Evolutionary conservation across 2,797 vertebrate species (phyloP).

Genomic region (Heterohyrax brucei): DNA sequence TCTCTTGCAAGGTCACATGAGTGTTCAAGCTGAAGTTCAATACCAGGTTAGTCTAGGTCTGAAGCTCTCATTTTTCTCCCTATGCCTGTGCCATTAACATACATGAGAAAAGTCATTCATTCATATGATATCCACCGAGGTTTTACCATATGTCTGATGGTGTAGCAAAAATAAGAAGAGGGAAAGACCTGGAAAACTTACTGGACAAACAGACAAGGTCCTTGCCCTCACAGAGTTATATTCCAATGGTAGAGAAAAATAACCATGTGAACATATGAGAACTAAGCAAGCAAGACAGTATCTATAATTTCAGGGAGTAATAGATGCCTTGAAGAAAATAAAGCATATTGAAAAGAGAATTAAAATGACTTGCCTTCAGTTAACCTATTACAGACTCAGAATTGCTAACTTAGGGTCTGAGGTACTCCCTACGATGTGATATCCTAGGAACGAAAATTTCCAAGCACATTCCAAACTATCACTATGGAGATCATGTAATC

Average conservation of each 20-base stretch:
- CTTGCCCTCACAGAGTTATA: not conserved
- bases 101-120: not conserved
- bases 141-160: not conserved
- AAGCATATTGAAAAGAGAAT: not conserved
- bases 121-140: not conserved
- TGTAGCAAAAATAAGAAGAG: too few relatives aligned
- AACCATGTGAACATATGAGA: not conserved
- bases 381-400: not conserved
- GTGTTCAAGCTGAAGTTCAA: not conserved
- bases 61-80: not conserved
- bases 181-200: too few relatives aligned
- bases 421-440: not conserved
- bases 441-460: not conserved
- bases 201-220: too few relatives aligned
- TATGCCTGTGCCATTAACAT: too few relatives aligned
- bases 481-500: fast-evolving
- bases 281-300: not conserved
- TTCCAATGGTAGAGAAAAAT: not conserved
- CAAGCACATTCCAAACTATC: not conserved
- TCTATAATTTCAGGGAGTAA: not conserved
- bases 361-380: not conserved
- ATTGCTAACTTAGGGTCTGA: not conserved
- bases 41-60: not conserved
- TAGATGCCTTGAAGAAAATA: not conserved
- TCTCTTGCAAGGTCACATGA: not conserved